Conservation (phyloP, 2,797 vertebrate species). For the Chromobotia macracanthus region DNA sequence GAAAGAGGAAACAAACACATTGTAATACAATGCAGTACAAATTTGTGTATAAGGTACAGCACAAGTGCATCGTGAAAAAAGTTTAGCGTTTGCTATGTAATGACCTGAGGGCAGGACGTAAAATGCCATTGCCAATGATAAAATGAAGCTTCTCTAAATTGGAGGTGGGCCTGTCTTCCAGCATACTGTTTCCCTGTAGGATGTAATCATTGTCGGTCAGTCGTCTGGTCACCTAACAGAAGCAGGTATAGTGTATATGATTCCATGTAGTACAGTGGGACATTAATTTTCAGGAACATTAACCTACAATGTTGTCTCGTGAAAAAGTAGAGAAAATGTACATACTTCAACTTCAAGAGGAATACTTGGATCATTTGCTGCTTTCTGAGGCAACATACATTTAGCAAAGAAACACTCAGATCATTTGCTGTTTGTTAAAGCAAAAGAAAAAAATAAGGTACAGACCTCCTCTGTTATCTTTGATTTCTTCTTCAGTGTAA, state of each 20-base stretch:
- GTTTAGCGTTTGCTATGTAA: background rate
- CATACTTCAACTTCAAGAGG: no score
- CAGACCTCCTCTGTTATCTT: slow-evolving; percentile 95
- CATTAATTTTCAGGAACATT: no score
- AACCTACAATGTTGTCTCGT: no score
- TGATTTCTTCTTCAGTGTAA: slow-evolving; percentile 98
- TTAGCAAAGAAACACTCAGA: background rate
- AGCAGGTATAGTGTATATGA: slow-evolving; percentile 18
- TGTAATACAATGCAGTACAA: background rate
- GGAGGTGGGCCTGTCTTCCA: slow-evolving; percentile 95
- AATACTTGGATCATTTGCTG: no score
- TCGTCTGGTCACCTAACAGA: slow-evolving; percentile 88
- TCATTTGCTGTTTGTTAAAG: background rate
- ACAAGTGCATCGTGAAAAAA: background rate
- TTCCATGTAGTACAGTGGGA: background rate
- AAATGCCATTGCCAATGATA: slow-evolving; percentile 95
- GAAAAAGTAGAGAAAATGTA: no score
- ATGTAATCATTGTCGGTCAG: slow-evolving; percentile 89
- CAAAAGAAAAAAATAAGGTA: background rate
- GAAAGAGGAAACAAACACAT: slow-evolving; percentile 26
- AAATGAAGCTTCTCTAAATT: slow-evolving; percentile 99
- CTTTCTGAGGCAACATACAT: background rate
- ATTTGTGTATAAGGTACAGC: background rate
- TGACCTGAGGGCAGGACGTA: slow-evolving; percentile 90
- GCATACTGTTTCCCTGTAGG: slow-evolving; percentile 93